Conservation (phyloP, 2,113 vertebrate species). For the Apodemus sylvaticus region DNA sequence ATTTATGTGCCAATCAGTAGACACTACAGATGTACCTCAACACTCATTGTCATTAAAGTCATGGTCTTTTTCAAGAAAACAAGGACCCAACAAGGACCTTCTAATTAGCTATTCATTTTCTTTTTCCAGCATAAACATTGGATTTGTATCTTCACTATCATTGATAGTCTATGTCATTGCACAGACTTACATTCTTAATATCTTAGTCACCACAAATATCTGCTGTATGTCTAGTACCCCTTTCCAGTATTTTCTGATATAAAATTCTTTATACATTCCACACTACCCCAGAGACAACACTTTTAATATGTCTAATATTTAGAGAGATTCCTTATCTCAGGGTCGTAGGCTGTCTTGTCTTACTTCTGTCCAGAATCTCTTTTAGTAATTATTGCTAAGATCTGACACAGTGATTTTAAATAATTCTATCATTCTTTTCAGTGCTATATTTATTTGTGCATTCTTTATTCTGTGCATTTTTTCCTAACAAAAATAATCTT, state of each 20-base stretch:
- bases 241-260: neutral
- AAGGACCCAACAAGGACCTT: neutral
- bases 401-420: neutral
- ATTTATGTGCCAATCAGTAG: neutral
- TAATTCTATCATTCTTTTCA: neutral
- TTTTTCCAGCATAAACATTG: neutral
- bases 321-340: neutral
- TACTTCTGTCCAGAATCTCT: neutral
- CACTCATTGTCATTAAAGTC: neutral
- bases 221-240: rapidly evolving
- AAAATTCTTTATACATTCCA: neutral
- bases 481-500: neutral
- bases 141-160: neutral
- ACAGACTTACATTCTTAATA: neutral
- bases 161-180: neutral
- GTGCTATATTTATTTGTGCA: neutral
- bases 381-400: neutral
- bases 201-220: neutral
- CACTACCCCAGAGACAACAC: neutral
- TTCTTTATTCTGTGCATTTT: neutral
- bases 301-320: neutral
- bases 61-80: neutral
- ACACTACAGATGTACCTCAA: neutral
- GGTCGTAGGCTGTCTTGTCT: neutral
- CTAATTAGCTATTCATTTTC: neutral